Conservation (phyloP, 2,888 invertebrate species). For the Salticus scenicus region DNA sequence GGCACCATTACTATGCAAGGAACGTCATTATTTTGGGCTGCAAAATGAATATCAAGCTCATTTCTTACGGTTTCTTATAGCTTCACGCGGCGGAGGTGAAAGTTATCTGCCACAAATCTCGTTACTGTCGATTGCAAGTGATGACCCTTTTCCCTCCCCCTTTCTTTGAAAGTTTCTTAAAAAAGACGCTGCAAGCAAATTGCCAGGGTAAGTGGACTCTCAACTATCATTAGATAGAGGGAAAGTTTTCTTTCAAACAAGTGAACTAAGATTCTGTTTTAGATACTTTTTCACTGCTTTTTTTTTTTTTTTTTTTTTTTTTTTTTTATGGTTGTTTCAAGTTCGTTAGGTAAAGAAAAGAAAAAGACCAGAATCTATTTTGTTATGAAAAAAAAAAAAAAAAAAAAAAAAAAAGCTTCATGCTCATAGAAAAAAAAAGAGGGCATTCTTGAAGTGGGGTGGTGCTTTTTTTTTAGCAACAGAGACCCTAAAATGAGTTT, state of each 20-base stretch:
- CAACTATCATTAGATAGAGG: conserved; percentile 1
- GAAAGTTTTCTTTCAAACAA: not conserved
- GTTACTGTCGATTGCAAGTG: not conserved
- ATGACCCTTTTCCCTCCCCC: not conserved
- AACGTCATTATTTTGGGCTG: not conserved
- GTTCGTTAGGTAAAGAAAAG: not conserved
- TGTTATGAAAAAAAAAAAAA: not conserved
- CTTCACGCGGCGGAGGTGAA: not conserved
- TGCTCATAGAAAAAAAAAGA: not conserved
- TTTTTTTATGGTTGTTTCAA: not conserved
- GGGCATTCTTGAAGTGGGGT: not conserved
- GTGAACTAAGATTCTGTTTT: not conserved
- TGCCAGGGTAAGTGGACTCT: not conserved
- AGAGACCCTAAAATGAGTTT: not conserved
- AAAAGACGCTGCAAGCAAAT: not conserved
- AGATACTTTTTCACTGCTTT: not conserved
- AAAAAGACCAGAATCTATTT: not conserved
- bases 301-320: not conserved
- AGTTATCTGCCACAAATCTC: conserved; percentile 9
- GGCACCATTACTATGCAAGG: not conserved
- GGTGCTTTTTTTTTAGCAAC: not conserved
- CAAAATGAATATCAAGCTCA: conserved; percentile 9
- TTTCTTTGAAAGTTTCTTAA: too few species aligned
- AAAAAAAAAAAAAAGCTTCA: not conserved
- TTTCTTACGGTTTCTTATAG: not conserved